These are phyloP conservation scores for Orthonyx spaldingii DNA, from an alignment of 2,113 vertebrate genomes.

Conservation along the genomic window DNA sequence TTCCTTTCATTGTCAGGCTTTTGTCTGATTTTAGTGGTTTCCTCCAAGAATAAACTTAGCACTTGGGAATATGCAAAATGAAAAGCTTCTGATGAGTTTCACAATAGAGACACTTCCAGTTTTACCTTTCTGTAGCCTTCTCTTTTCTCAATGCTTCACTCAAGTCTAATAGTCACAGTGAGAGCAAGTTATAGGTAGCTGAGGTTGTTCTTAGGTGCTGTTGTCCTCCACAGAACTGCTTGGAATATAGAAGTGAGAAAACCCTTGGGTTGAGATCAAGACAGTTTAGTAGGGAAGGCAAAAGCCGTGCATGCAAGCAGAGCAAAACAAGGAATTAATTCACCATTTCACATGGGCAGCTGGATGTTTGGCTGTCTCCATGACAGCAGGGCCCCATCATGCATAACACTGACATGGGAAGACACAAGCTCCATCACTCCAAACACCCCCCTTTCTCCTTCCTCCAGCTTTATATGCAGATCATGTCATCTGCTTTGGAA, in stretches of 20 bases:
- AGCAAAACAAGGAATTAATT: neutral
- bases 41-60: neutral
- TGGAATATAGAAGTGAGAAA: neutral
- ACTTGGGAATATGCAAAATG: neutral
- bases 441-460: neutral
- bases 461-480: neutral
- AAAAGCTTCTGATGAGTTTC: neutral
- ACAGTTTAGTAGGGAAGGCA: neutral
- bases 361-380: neutral
- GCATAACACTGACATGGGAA: fast-evolving
- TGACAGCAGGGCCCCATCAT: neutral
- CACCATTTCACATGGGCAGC: neutral
- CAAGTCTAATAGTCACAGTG: neutral
- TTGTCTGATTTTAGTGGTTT: neutral
- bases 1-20: neutral
- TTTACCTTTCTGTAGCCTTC: neutral
- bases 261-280: neutral
- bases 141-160: neutral
- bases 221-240: neutral
- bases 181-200: neutral
- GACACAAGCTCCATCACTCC: neutral
- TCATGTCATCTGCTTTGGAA: neutral
- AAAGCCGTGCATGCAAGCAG: neutral
- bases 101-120: neutral
- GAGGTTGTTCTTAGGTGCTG: neutral